Evolutionary conservation across 2,113 vertebrate genomes (phyloP).

Genomic region (Serinus canaria): DNA sequence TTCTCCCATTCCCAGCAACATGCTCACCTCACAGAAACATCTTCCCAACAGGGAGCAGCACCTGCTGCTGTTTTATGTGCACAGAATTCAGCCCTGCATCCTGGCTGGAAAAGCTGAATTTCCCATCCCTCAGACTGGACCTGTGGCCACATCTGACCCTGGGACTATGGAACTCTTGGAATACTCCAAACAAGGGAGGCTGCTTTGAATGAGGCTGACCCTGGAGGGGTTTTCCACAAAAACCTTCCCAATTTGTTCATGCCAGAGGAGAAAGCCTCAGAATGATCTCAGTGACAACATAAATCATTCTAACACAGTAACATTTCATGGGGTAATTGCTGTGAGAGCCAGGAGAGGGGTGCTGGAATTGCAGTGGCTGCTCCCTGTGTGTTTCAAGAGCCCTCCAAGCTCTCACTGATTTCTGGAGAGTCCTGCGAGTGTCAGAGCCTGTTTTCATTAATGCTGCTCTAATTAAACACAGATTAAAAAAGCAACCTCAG

Average conservation of each 20-base stretch:
- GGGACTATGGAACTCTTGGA: accelerated
- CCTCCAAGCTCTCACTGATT: not conserved
- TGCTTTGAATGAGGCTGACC: not conserved
- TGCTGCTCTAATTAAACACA: not conserved
- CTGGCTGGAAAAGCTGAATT: not conserved
- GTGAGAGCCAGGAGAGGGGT: not conserved
- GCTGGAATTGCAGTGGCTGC: not conserved
- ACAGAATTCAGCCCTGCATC: not conserved
- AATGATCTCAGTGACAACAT: not conserved
- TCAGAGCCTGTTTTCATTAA: conserved; percentile 20
- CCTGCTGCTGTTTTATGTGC: not conserved
- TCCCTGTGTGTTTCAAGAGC: not conserved
- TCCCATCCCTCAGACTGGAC: not conserved
- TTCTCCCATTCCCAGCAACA: not conserved
- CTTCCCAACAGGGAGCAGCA: not conserved
- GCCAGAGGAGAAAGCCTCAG: not conserved
- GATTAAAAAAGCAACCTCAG: not conserved
- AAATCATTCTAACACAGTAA: not conserved
- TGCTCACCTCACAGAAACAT: not conserved
- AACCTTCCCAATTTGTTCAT: not conserved
- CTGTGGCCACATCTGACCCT: not conserved
- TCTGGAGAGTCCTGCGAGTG: not conserved
- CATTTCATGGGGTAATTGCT: not conserved
- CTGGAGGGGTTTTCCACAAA: not conserved
- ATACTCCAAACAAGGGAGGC: not conserved